Percentiles rank a stretch among this genome's conserved stretches.
Conservation (phyloP, 1,140 invertebrate genomes). For the Ips typographus region DNA sequence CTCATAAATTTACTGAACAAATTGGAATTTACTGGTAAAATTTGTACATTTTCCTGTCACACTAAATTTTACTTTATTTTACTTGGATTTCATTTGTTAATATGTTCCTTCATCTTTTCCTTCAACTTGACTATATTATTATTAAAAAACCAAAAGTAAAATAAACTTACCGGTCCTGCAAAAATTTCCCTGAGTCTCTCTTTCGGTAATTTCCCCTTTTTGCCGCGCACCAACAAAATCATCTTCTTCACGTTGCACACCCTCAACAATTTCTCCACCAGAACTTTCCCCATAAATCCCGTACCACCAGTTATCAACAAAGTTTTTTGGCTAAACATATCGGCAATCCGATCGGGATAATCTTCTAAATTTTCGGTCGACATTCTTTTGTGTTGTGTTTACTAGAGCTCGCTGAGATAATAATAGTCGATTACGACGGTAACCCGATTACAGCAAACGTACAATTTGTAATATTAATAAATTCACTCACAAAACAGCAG, state of each 20-base stretch:
- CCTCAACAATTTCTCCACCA: conserved; percentile 85
- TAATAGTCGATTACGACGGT: too few species aligned
- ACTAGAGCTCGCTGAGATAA: too few species aligned
- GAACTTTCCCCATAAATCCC: conserved; percentile 85
- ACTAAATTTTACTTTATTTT: too few species aligned
- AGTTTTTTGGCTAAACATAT: conserved; percentile 56
- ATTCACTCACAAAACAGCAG: too few species aligned
- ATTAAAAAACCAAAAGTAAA: neutral
- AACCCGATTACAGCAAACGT: too few species aligned
- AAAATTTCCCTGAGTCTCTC: conserved; percentile 66
- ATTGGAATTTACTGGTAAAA: too few species aligned
- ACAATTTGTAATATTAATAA: too few species aligned
- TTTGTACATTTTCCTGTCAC: too few species aligned
- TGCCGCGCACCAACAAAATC: conserved; percentile 78
- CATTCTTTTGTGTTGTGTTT: too few species aligned
- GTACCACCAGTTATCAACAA: conserved; percentile 69
- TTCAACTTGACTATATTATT: neutral
- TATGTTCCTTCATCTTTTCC: neutral
- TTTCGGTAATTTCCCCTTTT: conserved; percentile 71
- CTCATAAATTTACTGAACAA: too few species aligned
- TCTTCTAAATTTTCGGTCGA: conserved; percentile 40
- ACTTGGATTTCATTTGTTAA: too few species aligned
- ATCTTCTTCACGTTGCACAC: conserved; percentile 73
- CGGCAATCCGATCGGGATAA: conserved; percentile 58
- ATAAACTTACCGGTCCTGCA: conserved; percentile 59